These are phyloP conservation scores for Glomeris maerens DNA, from an alignment of 1,140 invertebrate genomes.

Conservation along the genomic window DNA sequence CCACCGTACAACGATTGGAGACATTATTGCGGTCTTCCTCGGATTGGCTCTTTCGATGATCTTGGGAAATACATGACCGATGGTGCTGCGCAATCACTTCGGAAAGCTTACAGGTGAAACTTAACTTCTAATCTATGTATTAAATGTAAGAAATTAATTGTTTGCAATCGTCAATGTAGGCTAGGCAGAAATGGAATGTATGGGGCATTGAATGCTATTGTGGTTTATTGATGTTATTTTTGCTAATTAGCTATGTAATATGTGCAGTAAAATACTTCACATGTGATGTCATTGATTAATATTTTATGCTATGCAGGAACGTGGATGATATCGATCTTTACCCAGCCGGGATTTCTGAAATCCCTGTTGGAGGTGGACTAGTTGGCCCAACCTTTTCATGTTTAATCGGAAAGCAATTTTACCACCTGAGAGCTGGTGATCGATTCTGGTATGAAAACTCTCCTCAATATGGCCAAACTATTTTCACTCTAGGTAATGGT, in stretches of 20 bases:
- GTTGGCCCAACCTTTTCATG: conserved; percentile 42
- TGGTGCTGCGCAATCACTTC: conserved; percentile 11
- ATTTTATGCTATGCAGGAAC: conserved; percentile 15
- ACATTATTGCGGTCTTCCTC: conserved; percentile 14
- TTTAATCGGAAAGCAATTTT: conserved; percentile 41
- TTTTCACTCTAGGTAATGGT: background rate
- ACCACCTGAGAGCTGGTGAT: conserved; percentile 39
- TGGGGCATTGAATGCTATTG: too few relatives aligned
- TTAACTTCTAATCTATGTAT: background rate
- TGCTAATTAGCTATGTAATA: too few relatives aligned
- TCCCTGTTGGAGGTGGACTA: conserved; percentile 29
- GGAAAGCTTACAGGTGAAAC: conserved; percentile 17
- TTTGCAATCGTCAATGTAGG: too few relatives aligned
- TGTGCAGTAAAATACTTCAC: too few relatives aligned
- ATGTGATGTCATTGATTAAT: background rate
- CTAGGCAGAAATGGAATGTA: too few relatives aligned
- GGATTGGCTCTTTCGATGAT: conserved; percentile 12
- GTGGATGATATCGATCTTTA: conserved; percentile 35
- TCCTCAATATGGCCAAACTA: background rate
- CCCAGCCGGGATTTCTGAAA: conserved; percentile 35
- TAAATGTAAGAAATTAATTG: too few relatives aligned
- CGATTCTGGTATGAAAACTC: conserved; percentile 43
- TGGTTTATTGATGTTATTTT: too few relatives aligned
- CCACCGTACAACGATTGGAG: conserved; percentile 21
- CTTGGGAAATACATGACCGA: conserved; percentile 11